These are phyloP conservation scores for Caenorhabditis sp. DNA, from an alignment of 2,888 invertebrate genomes.

Conservation along the genomic window DNA sequence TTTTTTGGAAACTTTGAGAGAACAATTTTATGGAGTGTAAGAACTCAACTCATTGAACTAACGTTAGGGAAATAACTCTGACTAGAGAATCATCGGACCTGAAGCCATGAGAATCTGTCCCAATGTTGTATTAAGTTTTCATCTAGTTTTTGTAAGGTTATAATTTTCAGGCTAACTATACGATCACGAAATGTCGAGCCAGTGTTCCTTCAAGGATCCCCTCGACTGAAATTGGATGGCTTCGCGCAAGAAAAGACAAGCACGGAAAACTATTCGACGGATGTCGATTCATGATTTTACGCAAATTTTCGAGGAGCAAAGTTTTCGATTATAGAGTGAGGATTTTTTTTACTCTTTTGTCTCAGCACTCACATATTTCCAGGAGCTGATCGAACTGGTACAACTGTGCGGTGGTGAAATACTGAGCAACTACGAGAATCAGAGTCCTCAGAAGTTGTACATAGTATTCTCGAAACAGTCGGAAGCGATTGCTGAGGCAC, in stretches of 20 bases:
- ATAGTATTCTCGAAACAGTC: constrained; percentile 63
- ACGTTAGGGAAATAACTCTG: no score
- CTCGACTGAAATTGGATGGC: constrained; percentile 44
- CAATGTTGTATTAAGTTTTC: no score
- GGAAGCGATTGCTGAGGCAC: constrained; percentile 39
- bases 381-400: constrained; percentile 64
- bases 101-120: no score
- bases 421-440: constrained; percentile 39
- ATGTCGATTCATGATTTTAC: constrained; percentile 55
- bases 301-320: constrained; percentile 42
- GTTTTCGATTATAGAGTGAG: constrained; percentile 58
- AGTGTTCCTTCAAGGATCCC: neutral
- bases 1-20: no score
- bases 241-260: constrained; percentile 29
- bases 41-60: no score
- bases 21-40: no score
- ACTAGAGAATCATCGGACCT: no score
- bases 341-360: neutral
- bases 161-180: constrained; percentile 52
- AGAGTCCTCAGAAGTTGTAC: constrained; percentile 45
- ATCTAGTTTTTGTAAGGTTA: neutral
- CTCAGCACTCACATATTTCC: constrained; percentile 6
- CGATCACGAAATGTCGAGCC: constrained; percentile 28
- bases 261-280: constrained; percentile 43
- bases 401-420: constrained; percentile 60